Percentiles rank a stretch among this genome's conserved stretches.
These are phyloP conservation scores for Promerops cafer DNA, from an alignment of 2,113 vertebrate species.

Conservation along the genomic window DNA sequence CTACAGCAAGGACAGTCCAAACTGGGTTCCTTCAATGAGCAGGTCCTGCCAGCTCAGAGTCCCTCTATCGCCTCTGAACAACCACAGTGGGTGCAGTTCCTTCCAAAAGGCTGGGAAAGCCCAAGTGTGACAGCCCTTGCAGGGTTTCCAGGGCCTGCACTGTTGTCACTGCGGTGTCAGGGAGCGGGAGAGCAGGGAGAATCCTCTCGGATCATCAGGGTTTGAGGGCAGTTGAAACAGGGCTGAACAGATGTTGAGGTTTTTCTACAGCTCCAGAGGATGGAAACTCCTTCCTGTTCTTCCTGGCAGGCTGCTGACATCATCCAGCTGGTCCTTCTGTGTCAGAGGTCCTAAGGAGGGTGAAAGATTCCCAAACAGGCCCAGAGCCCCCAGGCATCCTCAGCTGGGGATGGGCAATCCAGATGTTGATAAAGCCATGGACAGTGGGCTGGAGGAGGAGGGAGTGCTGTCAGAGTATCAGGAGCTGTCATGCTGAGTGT, in stretches of 20 bases:
- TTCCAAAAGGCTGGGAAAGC: neutral
- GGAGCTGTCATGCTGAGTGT: neutral
- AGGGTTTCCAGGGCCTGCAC: neutral
- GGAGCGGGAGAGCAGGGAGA: neutral
- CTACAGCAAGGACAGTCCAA: neutral
- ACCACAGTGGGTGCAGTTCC: neutral
- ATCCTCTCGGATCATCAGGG: neutral
- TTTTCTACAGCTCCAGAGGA: neutral
- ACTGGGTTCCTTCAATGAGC: neutral
- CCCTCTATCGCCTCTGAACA: neutral
- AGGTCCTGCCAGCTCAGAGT: neutral
- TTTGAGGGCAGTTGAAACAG: neutral
- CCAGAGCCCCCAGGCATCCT: neutral
- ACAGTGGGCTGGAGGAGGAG: neutral
- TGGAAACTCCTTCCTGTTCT: neutral
- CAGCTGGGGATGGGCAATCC: neutral
- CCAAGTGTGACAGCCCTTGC: neutral
- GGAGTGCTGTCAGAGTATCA: neutral
- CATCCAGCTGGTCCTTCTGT: neutral
- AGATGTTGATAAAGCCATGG: neutral
- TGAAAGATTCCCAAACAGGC: neutral
- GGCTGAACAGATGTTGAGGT: rapidly evolving
- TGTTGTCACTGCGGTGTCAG: neutral
- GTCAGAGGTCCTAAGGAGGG: neutral
- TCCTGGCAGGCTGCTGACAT: neutral